Percentiles rank a stretch among this genome's conserved stretches.
phyloP scores from a whole-genome alignment of 2,888 invertebrate genomes.

The Nephrocerus scutellatus region DNA sequence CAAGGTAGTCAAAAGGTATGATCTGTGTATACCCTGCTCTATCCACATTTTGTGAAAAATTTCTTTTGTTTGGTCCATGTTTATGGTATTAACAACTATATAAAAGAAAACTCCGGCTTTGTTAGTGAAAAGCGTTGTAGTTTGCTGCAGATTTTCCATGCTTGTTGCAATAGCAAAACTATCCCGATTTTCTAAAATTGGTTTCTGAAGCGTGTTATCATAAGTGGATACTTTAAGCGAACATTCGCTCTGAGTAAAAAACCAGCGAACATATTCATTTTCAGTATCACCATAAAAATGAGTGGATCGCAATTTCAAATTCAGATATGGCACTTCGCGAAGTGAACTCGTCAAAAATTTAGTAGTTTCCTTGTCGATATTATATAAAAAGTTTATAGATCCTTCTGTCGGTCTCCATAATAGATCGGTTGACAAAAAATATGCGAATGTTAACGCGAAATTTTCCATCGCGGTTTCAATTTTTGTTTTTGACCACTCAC shows the following conservation, averaged over 20 bases:
- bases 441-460: too few relatives aligned
- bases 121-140: slow-evolving; percentile 21
- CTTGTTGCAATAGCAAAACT: slow-evolving; percentile 30
- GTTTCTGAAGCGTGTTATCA: slow-evolving; percentile 1
- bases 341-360: too few relatives aligned
- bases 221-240: slow-evolving; percentile 18
- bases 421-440: too few relatives aligned
- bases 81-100: slow-evolving; percentile 24
- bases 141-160: slow-evolving; percentile 21
- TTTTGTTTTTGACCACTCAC: too few relatives aligned
- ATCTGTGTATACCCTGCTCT: slow-evolving; percentile 27
- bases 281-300: slow-evolving; percentile 22
- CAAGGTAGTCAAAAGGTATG: slow-evolving; percentile 27
- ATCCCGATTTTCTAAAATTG: slow-evolving; percentile 15
- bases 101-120: slow-evolving; percentile 31
- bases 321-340: slow-evolving; percentile 24
- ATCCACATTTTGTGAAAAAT: slow-evolving; percentile 31
- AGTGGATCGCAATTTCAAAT: slow-evolving; percentile 24
- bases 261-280: slow-evolving; percentile 29
- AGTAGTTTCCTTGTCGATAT: too few relatives aligned
- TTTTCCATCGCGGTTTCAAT: too few relatives aligned
- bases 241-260: slow-evolving; percentile 19
- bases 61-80: slow-evolving; percentile 20
- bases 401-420: not conserved
- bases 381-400: too few relatives aligned